Evolutionary conservation across 92 coral and sea anemone genomes (phyloP), one percentile per base, ranked within the genome.

Genomic region (Palythoa caribaeorum): DNA sequence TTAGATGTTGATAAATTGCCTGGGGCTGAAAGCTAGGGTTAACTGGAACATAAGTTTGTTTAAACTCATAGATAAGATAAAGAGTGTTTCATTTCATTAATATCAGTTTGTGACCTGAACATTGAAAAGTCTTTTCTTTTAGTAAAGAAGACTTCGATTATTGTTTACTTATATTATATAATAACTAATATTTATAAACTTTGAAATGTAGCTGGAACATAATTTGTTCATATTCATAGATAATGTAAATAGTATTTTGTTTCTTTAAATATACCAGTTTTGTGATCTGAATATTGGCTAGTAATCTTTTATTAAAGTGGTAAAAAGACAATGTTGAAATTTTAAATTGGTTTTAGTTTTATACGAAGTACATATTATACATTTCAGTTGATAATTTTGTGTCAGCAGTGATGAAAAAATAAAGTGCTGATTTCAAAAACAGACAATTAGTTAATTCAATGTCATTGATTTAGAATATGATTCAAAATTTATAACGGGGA

Each of bases 401-500:
- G 28, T 62, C 69, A 17, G 69, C 35, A 17, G 69, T 62, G 69
- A 62, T 62, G 69, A 62, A 62, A 62, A 62, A 62, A 62, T 62
- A 62, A 62, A n/a, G 69, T 62, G 69, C 69, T 62, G 69, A 62
- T 62, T 62, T 62, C 69, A 62, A 62, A 62, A 62, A 62, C 69
- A 62, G 69, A 62, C n/a, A 62, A 62, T 16, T 16, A 62, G 69
- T 62, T 62, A 35, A 62, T 62, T 62, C 69, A 62, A 62, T 62
- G 69, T 62, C 69, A 62, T 19, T 62, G 69, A 62, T 62, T 36
- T 62, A 62, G 9, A 62, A 62, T 62, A 62, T 19, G 69, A 62
- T 62, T 62, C 69, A 62, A 62, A 62, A 62, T 17, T n/a, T 62
- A n/a, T 62, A 20, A 62, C 69, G n/a, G 21, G 69, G 69, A 62